Evolutionary conservation across 2,113 vertebrate species (phyloP), one percentile per base, ranked within the genome.

Genomic region (Trematomus loennbergii): DNA sequence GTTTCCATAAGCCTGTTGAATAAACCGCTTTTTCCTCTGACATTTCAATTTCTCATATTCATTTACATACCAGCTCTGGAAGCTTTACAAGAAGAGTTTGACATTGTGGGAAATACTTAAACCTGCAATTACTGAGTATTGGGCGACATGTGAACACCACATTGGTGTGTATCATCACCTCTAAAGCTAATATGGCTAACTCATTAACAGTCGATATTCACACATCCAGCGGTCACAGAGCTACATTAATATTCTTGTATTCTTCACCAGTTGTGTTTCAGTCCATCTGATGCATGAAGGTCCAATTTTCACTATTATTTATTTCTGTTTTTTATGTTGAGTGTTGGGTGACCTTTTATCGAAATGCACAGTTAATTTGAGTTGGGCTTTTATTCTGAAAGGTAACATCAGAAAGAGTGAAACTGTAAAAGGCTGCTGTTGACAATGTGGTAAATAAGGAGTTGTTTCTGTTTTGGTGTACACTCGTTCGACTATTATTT

Each of bases 1-100:
- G 78, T 85, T 84, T 81, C 71, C 77, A 90, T 65, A 65, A 71
- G 22, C 40, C 69, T 62, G n/a, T 20, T 72, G 76, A 72, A 78
- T 66, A 60, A 61, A 73, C 33, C 45, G 48, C 12, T 36, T 82
- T 81, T 86, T 79, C 70, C 75, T 72, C 22, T 63, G 45, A 43
- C 25, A 18, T 70, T 63, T 68, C 25, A 58, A 52, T 72, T 75
- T 73, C 61, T 82, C 40, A 18, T 63, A 52, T 62, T 77, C 45
- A 40, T 78, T 70, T 63, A 36, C 57, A 75, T 58, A 58, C n/a
- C 49, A 25, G 36, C 40, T 71, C 12, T 65, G 48, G 17, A 50
- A 68, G 22, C 11, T 22, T 76, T 68, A 71, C 12, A 50, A 9
- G 53, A 66, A 36, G 8, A 25, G 36, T 69, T 46, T 9, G 6